A percentile compares a stretch with the other conserved stretches of the same genome.
Evolutionary conservation across 2,888 invertebrate genomes (phyloP).

Genomic region (Fragum whitleyi): DNA sequence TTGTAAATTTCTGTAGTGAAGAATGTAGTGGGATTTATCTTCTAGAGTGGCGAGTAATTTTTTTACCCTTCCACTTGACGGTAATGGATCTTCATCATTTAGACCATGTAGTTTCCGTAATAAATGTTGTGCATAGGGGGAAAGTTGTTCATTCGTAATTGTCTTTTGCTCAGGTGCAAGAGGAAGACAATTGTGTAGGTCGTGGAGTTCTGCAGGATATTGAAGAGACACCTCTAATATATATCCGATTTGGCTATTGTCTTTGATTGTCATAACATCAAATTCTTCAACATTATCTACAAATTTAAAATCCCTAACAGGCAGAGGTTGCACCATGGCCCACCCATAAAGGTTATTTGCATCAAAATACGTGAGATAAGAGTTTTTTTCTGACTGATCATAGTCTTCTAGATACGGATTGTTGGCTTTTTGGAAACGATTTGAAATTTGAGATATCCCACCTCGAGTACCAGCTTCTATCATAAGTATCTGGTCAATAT

Average conservation of each 20-base stretch:
- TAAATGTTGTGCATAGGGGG: too few species aligned
- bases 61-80: too few species aligned
- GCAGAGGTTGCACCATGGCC: slow-evolving; percentile 36
- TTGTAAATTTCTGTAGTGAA: too few species aligned
- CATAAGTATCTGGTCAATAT: slow-evolving; percentile 34
- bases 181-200: slow-evolving; percentile 31
- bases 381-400: slow-evolving; percentile 26
- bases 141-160: slow-evolving; percentile 15
- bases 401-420: slow-evolving; percentile 42
- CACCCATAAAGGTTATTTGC: slow-evolving; percentile 40
- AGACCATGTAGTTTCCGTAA: slow-evolving; percentile 29
- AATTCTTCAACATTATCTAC: slow-evolving; percentile 17
- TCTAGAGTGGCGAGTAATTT: too few species aligned
- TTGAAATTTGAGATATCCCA: slow-evolving; percentile 46
- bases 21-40: too few species aligned
- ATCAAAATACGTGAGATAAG: slow-evolving; percentile 47
- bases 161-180: slow-evolving; percentile 23
- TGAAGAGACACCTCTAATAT: slow-evolving; percentile 34
- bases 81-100: too few species aligned
- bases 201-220: slow-evolving; percentile 24
- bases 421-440: slow-evolving; percentile 46
- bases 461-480: slow-evolving; percentile 36
- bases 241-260: slow-evolving; percentile 26
- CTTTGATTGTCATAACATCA: slow-evolving; percentile 29
- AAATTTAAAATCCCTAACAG: slow-evolving; percentile 21